phyloP scores from a whole-genome alignment of 2,888 invertebrate genomes.

The Tinea semifulvella region DNA sequence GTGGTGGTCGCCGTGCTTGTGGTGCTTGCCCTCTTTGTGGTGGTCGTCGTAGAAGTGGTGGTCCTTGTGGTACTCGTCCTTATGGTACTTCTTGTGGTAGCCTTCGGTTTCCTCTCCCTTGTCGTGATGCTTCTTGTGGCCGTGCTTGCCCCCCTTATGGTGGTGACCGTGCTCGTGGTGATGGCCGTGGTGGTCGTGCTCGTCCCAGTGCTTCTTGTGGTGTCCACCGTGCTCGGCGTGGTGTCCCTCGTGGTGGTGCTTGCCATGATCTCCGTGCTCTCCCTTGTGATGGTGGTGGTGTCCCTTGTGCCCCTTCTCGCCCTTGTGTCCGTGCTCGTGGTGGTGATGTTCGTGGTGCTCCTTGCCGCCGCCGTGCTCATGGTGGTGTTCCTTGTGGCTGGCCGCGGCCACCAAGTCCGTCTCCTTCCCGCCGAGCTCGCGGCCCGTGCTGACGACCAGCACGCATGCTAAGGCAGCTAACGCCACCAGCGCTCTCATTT shows the following conservation, averaged over 20 bases:
- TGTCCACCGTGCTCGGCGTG: constrained; percentile 81
- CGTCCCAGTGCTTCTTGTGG: constrained; percentile 82
- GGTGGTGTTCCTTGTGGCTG: constrained; percentile 57
- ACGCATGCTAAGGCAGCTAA: constrained; percentile 46
- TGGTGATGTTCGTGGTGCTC: constrained; percentile 74
- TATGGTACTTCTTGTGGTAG: constrained; percentile 86
- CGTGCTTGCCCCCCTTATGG: constrained; percentile 81
- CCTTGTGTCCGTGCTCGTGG: constrained; percentile 76
- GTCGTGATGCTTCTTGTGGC: constrained; percentile 84
- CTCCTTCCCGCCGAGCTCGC: constrained; percentile 41
- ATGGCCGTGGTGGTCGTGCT: constrained; percentile 76
- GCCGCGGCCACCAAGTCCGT: constrained; percentile 61
- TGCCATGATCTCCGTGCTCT: constrained; percentile 78
- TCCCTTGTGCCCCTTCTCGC: constrained; percentile 80
- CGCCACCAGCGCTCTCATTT: constrained; percentile 58
- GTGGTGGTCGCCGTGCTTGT: constrained; percentile 81
- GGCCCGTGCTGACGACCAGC: constrained; percentile 39
- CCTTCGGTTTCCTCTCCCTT: constrained; percentile 86
- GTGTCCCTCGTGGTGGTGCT: constrained; percentile 79
- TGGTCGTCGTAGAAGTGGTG: constrained; percentile 90
- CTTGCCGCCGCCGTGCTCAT: constrained; percentile 74
- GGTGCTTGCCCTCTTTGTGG: constrained; percentile 84
- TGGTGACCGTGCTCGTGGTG: constrained; percentile 82
- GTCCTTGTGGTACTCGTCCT: constrained; percentile 87
- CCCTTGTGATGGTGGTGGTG: constrained; percentile 82